Conservation (phyloP, 2,113 vertebrate genomes). For the Eudyptes chrysolophus region DNA sequence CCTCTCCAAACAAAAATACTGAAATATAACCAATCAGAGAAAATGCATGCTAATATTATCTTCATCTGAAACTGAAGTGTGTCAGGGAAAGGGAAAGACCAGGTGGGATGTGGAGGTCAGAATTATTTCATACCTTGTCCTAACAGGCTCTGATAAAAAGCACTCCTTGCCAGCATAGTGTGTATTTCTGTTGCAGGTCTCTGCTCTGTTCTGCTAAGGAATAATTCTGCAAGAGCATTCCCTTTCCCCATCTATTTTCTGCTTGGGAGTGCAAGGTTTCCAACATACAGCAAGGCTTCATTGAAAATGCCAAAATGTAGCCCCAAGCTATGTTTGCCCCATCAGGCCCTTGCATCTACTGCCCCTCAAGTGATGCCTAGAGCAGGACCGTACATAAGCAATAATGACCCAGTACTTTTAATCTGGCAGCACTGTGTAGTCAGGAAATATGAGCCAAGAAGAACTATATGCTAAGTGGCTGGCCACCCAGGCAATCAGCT, state of each 20-base stretch:
- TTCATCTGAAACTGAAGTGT: neutral
- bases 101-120: neutral
- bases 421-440: neutral
- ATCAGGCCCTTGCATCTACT: neutral
- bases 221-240: neutral
- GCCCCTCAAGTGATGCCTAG: too few species aligned
- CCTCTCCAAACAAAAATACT: neutral
- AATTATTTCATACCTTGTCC: neutral
- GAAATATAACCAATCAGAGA: neutral
- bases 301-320: neutral
- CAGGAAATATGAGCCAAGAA: neutral
- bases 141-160: neutral
- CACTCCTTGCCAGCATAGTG: neutral
- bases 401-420: neutral
- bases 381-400: neutral
- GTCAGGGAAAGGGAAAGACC: neutral
- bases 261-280: neutral
- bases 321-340: neutral
- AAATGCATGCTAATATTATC: neutral
- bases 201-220: neutral
- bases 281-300: neutral
- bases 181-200: neutral
- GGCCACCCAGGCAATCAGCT: neutral
- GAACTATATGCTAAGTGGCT: neutral
- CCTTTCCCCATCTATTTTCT: neutral